phyloP scores from a whole-genome alignment of 2,797 vertebrate species.

The Remorina albescens region DNA sequence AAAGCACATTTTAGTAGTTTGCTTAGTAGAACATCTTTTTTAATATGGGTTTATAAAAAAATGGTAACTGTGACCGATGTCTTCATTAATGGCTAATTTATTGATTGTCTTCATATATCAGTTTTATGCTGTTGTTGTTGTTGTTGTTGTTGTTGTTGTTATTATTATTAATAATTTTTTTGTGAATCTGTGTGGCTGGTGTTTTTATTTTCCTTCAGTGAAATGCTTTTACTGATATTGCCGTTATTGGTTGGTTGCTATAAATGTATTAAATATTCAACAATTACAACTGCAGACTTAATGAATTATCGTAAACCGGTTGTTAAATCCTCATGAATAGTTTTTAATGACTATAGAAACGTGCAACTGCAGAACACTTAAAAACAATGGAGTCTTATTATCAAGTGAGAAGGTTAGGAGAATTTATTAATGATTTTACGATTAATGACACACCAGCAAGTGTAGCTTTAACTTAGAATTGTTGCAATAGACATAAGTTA shows the following conservation, averaged over 20 bases:
- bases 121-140: background rate
- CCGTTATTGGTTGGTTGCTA: background rate
- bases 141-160: background rate
- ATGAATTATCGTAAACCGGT: constrained; percentile 5
- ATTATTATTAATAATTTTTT: background rate
- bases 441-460: background rate
- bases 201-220: background rate
- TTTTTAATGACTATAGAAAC: constrained; percentile 4
- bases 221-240: background rate
- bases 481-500: background rate
- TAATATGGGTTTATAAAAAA: background rate
- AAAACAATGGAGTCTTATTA: background rate
- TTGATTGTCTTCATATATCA: background rate
- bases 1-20: too few relatives aligned
- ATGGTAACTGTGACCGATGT: background rate
- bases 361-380: background rate
- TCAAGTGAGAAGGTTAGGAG: background rate
- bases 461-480: background rate
- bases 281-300: constrained; percentile 11
- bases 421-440: background rate
- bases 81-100: background rate
- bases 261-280: constrained; percentile 11
- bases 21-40: too few relatives aligned
- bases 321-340: background rate
- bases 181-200: background rate